Evolutionary conservation across 64 coral and sea anemone species (phyloP).

Genomic region (Pocillopora verrucosa): DNA sequence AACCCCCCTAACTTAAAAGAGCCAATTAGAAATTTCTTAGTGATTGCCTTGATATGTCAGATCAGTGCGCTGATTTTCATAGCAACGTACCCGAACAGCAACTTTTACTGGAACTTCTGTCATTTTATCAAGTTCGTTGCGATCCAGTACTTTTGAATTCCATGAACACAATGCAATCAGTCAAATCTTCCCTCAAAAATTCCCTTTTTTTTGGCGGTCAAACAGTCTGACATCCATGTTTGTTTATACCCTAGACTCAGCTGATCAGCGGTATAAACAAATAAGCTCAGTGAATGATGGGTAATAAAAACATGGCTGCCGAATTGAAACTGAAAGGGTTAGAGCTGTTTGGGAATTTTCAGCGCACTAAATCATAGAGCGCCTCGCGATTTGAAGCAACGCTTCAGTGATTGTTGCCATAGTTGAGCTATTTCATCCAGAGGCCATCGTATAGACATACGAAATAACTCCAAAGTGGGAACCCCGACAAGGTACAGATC

Average conservation of each 20-base stretch:
- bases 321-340: conserved; percentile 2
- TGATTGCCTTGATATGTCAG: too few relatives aligned
- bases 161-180: not conserved
- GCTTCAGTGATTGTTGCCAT: conserved; percentile 14
- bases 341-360: conserved; percentile 36
- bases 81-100: conserved; percentile 78
- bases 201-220: not conserved
- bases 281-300: not conserved
- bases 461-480: conserved; percentile 38
- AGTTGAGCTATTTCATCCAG: conserved; percentile 23
- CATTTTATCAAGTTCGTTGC: conserved; percentile 42
- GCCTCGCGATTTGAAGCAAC: conserved; percentile 24
- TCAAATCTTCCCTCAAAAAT: not conserved
- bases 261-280: conserved; percentile 37
- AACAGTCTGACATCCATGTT: conserved; percentile 8
- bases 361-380: conserved; percentile 9
- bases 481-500: not conserved
- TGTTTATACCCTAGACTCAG: conserved; percentile 42
- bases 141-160: not conserved
- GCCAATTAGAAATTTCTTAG: too few relatives aligned
- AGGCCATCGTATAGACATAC: conserved; percentile 3
- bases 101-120: conserved; percentile 89
- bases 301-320: conserved; percentile 58
- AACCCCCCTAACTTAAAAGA: too few relatives aligned
- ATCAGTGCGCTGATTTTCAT: too few relatives aligned